A percentile compares a stretch with the other conserved stretches of the same genome.
These are phyloP conservation scores for Osmoderma eremita DNA, from an alignment of 2,888 invertebrate species.

Conservation along the genomic window DNA sequence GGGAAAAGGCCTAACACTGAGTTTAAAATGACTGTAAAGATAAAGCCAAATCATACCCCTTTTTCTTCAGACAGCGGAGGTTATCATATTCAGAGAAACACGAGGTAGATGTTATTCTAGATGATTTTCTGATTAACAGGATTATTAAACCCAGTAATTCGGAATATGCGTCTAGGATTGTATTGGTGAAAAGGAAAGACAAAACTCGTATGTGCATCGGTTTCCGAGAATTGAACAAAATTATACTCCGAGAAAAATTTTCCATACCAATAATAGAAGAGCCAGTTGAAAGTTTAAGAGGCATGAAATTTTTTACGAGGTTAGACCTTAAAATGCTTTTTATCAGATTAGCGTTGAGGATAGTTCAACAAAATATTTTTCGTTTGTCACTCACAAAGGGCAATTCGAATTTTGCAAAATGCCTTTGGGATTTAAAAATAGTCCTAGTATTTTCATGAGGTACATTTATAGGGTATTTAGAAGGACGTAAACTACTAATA, in stretches of 20 bases:
- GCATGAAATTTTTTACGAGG: neutral
- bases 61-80: neutral
- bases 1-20: no score
- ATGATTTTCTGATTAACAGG: neutral
- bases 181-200: neutral
- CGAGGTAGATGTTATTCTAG: neutral
- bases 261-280: conserved; percentile 1
- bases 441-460: conserved; percentile 5
- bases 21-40: no score
- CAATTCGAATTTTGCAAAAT: neutral
- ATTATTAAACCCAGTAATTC: conserved; percentile 14
- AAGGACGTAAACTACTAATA: conserved; percentile 11
- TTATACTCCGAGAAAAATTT: neutral
- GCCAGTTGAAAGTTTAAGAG: neutral
- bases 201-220: neutral
- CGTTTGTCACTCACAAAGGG: conserved; percentile 9
- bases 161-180: neutral
- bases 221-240: conserved; percentile 16
- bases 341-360: conserved; percentile 1
- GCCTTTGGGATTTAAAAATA: neutral
- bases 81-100: conserved; percentile 2
- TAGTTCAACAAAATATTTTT: conserved; percentile 5
- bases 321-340: conserved; percentile 3
- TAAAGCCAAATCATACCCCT: neutral
- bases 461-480: neutral